Base-by-base conservation (phyloP, 2,113 vertebrate species). In the Trematocara marginatum region DNA sequence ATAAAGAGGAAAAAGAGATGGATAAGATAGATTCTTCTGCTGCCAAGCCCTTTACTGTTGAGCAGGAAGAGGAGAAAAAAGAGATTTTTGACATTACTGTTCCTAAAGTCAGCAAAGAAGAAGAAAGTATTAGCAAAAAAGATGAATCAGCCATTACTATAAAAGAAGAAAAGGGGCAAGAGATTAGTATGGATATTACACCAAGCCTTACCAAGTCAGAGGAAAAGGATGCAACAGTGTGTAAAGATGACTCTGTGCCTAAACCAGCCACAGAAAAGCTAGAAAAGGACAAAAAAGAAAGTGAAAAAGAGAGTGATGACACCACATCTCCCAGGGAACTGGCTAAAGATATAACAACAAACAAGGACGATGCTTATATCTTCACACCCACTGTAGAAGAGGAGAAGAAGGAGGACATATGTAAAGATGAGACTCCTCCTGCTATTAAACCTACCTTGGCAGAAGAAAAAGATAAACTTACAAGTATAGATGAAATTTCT, bases 1-100 rank as follows among this genome's bases (percentile, higher is more conserved):
- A 78, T n/a, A 90, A 88, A 83, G 80, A 88, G 29, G 31, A 86
- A 79, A 29, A 93, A 91, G 15, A 95, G 52, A 93, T 92, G 12
- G 79, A 80, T 53, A 80, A 86, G 59, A 57, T 12, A 7, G 86
- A 82, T 7, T 9, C 9, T 11, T 69, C 79, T 38, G 38, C 29
- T 84, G 53, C 54, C 49, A 92, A 92, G 84, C 29, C 69, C 5
- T 34, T 83, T 38, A 80, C 84, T 80, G 86, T 83, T 40, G 76
- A 89, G n/a, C 80, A 61, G 16, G 56, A 4, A 1, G 52, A 88
- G 84, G 78, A 74, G 4, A 83, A 90, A 16, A 86, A 82, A 80
- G 89, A 87, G 16, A 45, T 51, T 4, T 80, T 34, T 74, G 87
- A 94, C 20, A 79, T 84, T 7, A 57, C 29, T 84, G 80, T 34